Percentiles rank a stretch among this genome's conserved stretches.
Conservation (phyloP, 2,113 vertebrate species). For the Oryzias woworae region DNA sequence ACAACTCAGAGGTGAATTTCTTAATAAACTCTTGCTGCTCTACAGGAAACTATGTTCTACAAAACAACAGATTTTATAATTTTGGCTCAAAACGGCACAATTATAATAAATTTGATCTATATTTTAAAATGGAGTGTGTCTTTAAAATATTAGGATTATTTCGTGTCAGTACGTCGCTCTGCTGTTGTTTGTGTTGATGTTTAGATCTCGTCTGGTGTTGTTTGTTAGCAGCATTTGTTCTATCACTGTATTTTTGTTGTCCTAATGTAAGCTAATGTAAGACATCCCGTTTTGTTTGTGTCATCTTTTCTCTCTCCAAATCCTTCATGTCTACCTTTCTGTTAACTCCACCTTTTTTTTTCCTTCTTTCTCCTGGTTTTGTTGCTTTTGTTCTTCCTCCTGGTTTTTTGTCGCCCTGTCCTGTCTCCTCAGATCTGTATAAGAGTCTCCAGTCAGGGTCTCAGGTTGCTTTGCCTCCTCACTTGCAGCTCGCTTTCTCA, state of each 20-base stretch:
- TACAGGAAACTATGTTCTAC: no score
- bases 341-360: not conserved
- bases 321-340: not conserved
- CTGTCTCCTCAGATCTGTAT: slow-evolving; percentile 90
- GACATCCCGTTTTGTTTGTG: slow-evolving; percentile 60
- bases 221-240: slow-evolving; percentile 39
- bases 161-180: not conserved
- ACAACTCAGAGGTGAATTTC: no score
- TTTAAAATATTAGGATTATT: not conserved
- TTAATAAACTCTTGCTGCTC: no score
- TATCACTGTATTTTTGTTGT: slow-evolving; percentile 46
- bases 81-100: no score
- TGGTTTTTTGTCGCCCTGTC: slow-evolving; percentile 44
- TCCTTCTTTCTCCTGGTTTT: not conserved
- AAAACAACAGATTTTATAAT: no score
- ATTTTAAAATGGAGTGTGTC: not conserved
- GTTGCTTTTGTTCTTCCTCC: slow-evolving; percentile 23
- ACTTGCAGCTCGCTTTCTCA: slow-evolving; percentile 95
- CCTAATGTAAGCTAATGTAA: slow-evolving; percentile 43
- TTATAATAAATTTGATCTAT: no score
- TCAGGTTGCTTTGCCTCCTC: slow-evolving; percentile 91
- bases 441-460: slow-evolving; percentile 98
- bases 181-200: slow-evolving; percentile 34
- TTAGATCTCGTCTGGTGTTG: slow-evolving; percentile 36
- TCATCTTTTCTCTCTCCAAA: not conserved